Percentiles rank a stretch among this genome's conserved stretches.
These are phyloP conservation scores for Brachionus manjavacas DNA, from an alignment of 1,140 invertebrate genomes.

Conservation along the genomic window DNA sequence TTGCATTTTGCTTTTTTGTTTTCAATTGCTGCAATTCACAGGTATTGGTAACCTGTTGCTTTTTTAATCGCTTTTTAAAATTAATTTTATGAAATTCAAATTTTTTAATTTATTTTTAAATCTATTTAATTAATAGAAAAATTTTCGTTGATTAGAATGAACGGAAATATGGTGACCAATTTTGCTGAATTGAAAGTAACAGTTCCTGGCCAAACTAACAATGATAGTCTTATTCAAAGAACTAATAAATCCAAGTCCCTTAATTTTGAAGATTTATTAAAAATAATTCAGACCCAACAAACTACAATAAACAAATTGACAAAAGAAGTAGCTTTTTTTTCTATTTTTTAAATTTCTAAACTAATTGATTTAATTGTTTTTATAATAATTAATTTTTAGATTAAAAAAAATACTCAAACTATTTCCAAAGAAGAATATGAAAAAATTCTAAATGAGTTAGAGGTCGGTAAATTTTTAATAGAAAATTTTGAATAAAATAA, in stretches of 20 bases:
- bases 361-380: background rate
- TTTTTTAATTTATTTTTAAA: background rate
- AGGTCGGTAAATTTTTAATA: background rate
- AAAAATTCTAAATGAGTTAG: conserved; percentile 15
- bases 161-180: background rate
- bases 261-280: background rate
- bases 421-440: background rate
- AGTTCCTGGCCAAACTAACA: background rate
- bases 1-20: no score
- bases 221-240: background rate
- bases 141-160: background rate
- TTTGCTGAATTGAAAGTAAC: background rate
- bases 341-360: background rate
- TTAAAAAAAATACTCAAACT: background rate
- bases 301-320: background rate
- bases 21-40: background rate
- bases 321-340: background rate
- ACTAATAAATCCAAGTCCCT: background rate
- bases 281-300: conserved; percentile 10
- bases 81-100: background rate
- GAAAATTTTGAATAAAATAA: background rate
- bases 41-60: background rate
- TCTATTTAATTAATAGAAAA: background rate
- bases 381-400: background rate
- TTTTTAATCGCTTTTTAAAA: no score